A percentile compares a stretch with the other conserved stretches of the same genome.
These are phyloP conservation scores for Melanophora roralis DNA, from an alignment of 2,888 invertebrate species.

Conservation along the genomic window DNA sequence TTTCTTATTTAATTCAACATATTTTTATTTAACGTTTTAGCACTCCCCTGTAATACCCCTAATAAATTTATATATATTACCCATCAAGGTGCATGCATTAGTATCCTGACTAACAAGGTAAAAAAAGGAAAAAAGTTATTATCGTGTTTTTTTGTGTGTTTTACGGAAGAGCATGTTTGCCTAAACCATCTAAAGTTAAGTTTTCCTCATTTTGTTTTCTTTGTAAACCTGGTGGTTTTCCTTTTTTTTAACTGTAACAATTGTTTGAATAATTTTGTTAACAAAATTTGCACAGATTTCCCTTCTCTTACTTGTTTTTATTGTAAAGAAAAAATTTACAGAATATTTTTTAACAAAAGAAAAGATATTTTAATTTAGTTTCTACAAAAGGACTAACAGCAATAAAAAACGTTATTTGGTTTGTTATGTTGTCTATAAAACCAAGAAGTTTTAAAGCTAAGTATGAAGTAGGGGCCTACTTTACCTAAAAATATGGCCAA, in stretches of 20 bases:
- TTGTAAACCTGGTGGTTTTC: neutral
- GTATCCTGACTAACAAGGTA: no score
- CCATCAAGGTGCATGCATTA: no score
- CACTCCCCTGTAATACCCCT: no score
- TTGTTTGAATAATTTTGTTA: conserved; percentile 26
- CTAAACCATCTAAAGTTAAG: neutral
- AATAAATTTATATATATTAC: no score
- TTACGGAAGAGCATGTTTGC: neutral
- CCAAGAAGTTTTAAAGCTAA: no score
- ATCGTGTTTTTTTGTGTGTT: neutral
- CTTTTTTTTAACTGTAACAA: neutral
- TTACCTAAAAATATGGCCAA: no score
- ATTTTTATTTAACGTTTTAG: no score
- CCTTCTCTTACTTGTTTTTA: neutral
- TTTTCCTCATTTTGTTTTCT: neutral
- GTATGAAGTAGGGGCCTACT: no score
- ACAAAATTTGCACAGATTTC: conserved; percentile 1
- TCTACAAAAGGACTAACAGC: neutral
- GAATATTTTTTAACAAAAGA: neutral
- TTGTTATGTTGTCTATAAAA: neutral
- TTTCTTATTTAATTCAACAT: no score
- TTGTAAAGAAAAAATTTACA: neutral
- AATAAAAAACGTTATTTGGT: neutral
- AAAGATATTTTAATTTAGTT: neutral
- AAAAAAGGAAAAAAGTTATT: no score